These are phyloP conservation scores for Hystrix cristata DNA, from an alignment of 2,113 vertebrate species.

Conservation along the genomic window DNA sequence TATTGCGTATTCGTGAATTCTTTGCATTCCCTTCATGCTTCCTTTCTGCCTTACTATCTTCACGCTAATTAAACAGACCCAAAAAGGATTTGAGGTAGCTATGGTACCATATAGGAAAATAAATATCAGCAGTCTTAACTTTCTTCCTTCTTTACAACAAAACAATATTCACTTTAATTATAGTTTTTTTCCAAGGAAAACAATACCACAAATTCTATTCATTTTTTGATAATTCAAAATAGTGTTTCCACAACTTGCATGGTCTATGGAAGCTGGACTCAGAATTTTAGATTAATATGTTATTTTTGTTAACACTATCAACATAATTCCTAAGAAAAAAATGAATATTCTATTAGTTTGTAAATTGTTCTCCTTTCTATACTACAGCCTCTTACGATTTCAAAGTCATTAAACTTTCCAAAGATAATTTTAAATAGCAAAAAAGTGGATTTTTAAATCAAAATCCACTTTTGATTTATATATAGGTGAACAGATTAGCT, in stretches of 20 bases:
- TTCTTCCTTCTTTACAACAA: background rate
- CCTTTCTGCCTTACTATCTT: background rate
- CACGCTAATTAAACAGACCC: background rate
- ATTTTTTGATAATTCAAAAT: conserved; percentile 34
- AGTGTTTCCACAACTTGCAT: background rate
- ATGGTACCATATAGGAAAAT: background rate
- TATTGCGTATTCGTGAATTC: background rate
- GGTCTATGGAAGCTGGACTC: background rate
- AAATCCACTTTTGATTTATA: too few species aligned
- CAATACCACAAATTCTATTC: background rate
- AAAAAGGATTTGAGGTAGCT: background rate
- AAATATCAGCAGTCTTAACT: background rate
- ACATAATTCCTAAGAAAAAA: too few species aligned
- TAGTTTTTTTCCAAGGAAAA: too few species aligned
- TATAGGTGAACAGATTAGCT: too few species aligned
- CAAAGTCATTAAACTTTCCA: too few species aligned
- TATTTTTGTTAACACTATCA: too few species aligned
- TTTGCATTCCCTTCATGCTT: background rate
- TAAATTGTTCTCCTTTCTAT: too few species aligned
- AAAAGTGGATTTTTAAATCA: too few species aligned
- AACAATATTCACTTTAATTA: background rate
- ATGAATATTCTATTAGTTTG: too few species aligned
- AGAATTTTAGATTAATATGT: background rate
- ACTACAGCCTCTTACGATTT: too few species aligned
- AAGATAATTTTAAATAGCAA: too few species aligned